phyloP scores from a whole-genome alignment of 2,797 vertebrate genomes.

The Petrocephalus schoutedeni region DNA sequence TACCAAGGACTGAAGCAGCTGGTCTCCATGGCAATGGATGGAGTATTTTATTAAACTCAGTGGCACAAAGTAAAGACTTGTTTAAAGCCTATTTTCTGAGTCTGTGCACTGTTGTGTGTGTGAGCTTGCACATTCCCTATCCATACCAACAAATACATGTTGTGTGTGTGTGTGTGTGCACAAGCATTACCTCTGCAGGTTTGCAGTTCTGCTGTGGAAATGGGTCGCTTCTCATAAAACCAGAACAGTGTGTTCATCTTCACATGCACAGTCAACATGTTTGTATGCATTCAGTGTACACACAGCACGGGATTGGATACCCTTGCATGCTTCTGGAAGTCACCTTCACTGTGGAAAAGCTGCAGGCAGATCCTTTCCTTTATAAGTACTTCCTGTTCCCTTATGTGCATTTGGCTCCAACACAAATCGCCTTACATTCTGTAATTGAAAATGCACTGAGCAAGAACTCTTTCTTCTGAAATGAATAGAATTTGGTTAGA shows the following conservation, averaged over 20 bases:
- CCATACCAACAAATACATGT: background rate
- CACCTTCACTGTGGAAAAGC: background rate
- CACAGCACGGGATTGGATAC: background rate
- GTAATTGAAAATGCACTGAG: background rate
- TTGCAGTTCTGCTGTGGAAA: background rate
- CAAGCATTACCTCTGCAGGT: background rate
- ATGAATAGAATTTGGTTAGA: background rate
- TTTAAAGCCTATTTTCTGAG: slow-evolving; percentile 2
- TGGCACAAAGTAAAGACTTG: background rate
- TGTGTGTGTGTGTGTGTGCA: background rate
- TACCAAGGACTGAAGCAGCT: background rate
- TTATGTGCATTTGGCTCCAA: background rate
- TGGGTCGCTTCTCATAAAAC: background rate
- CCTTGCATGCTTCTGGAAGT: background rate
- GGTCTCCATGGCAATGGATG: background rate
- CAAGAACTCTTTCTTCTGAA: background rate
- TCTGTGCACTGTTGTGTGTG: background rate
- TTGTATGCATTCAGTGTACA: background rate
- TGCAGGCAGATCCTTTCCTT: background rate
- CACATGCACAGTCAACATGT: background rate
- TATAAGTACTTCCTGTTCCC: background rate
- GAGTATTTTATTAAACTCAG: background rate
- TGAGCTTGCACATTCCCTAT: background rate
- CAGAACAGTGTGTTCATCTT: background rate
- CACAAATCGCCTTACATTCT: background rate